Conservation (phyloP, 2,797 vertebrate species). For the Serranus cabrilla region DNA sequence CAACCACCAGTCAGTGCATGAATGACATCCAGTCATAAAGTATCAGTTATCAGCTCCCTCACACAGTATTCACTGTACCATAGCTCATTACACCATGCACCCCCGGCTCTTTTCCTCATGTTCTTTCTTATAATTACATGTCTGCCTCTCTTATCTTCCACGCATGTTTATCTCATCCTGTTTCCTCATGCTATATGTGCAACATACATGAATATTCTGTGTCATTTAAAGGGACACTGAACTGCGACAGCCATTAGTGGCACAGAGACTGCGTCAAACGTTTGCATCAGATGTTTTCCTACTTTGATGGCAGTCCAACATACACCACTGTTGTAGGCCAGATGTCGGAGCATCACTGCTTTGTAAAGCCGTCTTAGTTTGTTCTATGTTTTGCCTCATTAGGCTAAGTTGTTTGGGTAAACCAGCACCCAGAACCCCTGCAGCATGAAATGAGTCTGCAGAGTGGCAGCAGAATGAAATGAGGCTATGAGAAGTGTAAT, state of each 20-base stretch:
- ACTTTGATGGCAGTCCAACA: constrained; percentile 9
- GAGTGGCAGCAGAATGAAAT: constrained; percentile 65
- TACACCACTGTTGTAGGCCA: constrained; percentile 38
- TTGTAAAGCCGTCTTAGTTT: constrained; percentile 41
- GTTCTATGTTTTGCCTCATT: constrained; percentile 71
- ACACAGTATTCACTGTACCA: not conserved
- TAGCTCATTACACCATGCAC: not conserved
- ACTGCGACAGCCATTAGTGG: not conserved
- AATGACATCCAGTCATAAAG: not conserved
- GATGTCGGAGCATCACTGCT: constrained; percentile 53
- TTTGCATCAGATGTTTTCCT: constrained; percentile 10
- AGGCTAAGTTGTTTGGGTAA: constrained; percentile 79
- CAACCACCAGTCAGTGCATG: not conserved
- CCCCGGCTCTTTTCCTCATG: not conserved
- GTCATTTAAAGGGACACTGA: not conserved
- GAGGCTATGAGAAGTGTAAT: constrained; percentile 74
- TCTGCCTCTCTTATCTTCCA: not conserved
- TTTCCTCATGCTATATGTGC: not conserved
- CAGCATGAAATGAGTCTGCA: constrained; percentile 73
- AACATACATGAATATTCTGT: not conserved
- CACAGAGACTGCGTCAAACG: not conserved
- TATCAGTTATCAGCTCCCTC: not conserved
- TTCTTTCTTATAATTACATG: not conserved
- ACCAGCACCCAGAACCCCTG: constrained; percentile 68
- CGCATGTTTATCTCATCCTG: not conserved